Evolutionary conservation across 1,140 invertebrate genomes (phyloP).

Genomic region (Tenebrio molitor): DNA sequence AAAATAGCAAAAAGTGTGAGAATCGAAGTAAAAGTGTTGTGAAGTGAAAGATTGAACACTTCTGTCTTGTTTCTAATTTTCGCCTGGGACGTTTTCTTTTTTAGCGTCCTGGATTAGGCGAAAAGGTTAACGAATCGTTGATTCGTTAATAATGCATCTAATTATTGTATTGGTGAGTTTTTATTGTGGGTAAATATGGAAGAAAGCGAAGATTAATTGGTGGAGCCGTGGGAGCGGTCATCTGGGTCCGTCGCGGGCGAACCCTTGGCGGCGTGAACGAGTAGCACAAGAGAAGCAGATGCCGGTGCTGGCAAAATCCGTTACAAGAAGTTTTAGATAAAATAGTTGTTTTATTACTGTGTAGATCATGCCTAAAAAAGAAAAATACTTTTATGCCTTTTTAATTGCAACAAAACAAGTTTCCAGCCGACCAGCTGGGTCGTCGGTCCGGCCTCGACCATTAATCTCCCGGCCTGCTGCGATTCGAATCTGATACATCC

Average conservation of each 20-base stretch:
- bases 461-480: slow-evolving; percentile 45
- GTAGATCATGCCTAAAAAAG: slow-evolving; percentile 52
- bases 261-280: too few relatives aligned
- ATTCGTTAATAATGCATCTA: too few relatives aligned
- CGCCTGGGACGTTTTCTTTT: background rate
- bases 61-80: too few relatives aligned
- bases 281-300: background rate
- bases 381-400: slow-evolving; percentile 61
- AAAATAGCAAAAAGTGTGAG: background rate
- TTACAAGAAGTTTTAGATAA: slow-evolving; percentile 43
- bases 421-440: slow-evolving; percentile 55
- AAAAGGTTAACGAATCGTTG: too few relatives aligned
- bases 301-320: slow-evolving; percentile 11
- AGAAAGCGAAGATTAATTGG: too few relatives aligned
- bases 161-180: too few relatives aligned
- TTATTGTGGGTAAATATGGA: too few relatives aligned
- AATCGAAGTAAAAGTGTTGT: slow-evolving; percentile 12
- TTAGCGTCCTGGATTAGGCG: too few relatives aligned
- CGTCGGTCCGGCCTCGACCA: slow-evolving; percentile 12
- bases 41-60: background rate
- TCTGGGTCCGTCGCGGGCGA: too few relatives aligned
- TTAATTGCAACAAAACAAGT: slow-evolving; percentile 63
- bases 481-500: slow-evolving; percentile 60
- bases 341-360: slow-evolving; percentile 55
- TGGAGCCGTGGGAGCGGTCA: too few relatives aligned